Conservation (phyloP, 2,113 vertebrate genomes). For the Prochilodus magdalenae region DNA sequence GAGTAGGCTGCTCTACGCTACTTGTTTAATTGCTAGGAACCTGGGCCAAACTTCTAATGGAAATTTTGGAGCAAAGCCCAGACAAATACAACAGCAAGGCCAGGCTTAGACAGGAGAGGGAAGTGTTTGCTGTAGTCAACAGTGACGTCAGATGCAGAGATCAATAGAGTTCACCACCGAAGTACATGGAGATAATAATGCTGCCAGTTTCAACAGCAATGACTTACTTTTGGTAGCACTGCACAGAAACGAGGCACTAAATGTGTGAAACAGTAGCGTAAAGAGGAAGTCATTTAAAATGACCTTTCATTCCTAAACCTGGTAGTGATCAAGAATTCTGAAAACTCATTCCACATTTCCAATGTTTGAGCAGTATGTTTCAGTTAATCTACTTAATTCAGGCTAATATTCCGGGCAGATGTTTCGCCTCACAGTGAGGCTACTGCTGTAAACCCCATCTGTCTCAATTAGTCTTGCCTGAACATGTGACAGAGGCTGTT, state of each 20-base stretch:
- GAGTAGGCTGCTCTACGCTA: constrained; percentile 57
- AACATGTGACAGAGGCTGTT: constrained; percentile 56
- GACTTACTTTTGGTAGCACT: not conserved
- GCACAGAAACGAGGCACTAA: not conserved
- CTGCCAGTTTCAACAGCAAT: not conserved
- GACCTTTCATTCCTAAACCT: constrained; percentile 11
- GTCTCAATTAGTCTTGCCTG: constrained; percentile 62
- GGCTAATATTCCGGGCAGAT: constrained; percentile 61
- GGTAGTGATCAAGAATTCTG: constrained; percentile 19
- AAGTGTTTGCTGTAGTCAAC: constrained; percentile 32
- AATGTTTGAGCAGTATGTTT: constrained; percentile 36
- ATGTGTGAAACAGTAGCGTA: not conserved
- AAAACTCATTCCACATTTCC: not conserved
- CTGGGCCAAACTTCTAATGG: constrained; percentile 80
- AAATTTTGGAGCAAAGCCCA: constrained; percentile 75
- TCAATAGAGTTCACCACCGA: not conserved
- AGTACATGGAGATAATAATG: constrained; percentile 7
- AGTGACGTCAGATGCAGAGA: constrained; percentile 37
- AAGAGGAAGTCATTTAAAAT: constrained; percentile 6
- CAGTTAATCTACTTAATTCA: constrained; percentile 48
- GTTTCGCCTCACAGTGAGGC: constrained; percentile 57
- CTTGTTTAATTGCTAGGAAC: constrained; percentile 76
- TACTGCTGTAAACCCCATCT: constrained; percentile 61
- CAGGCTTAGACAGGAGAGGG: constrained; percentile 41
- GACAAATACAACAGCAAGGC: constrained; percentile 64